phyloP scores from a whole-genome alignment of 2,888 invertebrate genomes.

The Tenthredo amoena region DNA sequence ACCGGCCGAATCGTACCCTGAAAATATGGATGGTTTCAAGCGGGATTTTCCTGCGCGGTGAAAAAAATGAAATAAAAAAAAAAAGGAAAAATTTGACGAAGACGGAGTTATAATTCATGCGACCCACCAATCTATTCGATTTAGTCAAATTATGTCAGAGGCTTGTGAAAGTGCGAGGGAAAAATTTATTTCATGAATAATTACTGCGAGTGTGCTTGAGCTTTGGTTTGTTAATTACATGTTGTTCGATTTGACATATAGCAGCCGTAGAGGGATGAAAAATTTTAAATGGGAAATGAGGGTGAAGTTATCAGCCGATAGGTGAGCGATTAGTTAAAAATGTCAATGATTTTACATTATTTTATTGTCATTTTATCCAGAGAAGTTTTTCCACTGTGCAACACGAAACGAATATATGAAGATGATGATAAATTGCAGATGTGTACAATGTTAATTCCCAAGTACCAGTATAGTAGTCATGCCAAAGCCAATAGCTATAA shows the following conservation, averaged over 20 bases:
- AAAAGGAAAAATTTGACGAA: background rate
- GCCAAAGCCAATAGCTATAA: slow-evolving; percentile 24
- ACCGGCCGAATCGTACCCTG: slow-evolving; percentile 74
- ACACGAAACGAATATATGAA: background rate
- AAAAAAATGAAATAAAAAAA: background rate
- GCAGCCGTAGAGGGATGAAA: background rate
- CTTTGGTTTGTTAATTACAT: background rate
- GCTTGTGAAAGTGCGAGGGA: background rate
- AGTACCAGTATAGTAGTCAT: slow-evolving; percentile 25
- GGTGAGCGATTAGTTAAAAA: background rate
- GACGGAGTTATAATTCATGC: background rate
- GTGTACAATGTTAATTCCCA: background rate
- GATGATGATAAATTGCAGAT: background rate
- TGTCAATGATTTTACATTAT: background rate
- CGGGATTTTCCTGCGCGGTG: background rate
- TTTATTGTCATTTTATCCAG: background rate
- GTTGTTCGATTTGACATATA: background rate
- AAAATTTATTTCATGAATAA: background rate
- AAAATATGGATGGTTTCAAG: slow-evolving; percentile 39
- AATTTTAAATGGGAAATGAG: background rate
- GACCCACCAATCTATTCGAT: background rate
- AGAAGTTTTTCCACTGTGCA: background rate
- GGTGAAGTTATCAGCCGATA: background rate
- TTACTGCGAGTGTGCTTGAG: background rate
- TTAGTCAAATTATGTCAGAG: background rate